Evolutionary conservation across 1,140 invertebrate genomes (phyloP), one percentile per base, ranked within the genome.

Genomic region (Homalodisca vitripennis): DNA sequence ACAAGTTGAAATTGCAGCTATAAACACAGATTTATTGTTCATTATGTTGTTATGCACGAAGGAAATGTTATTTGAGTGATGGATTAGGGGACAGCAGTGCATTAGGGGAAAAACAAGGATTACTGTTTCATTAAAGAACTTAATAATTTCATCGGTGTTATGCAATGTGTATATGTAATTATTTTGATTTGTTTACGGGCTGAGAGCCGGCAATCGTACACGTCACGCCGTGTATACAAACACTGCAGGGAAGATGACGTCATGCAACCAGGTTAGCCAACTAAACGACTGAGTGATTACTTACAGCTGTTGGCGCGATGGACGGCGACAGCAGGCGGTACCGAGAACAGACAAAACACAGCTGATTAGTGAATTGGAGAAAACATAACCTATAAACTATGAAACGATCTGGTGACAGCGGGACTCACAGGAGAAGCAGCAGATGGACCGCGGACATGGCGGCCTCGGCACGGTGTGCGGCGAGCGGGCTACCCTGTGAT

Each of bases 391-490:
- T 26, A 60, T 22, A 30, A 13, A 27, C 10, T 10, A 13, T 27
- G 55, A 26, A n/a, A 22, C 10, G 12, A 22, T 27, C 10, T 27
- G 55, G 13, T 22, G 24, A 60, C 27, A 27, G 26, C 22, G 6
- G 6, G 13, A 60, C 55, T 60, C 24, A 60, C 55, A 60, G 24
- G 55, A 60, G 55, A 60, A 60, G 24, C 55, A 60, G 26, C 55
- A 60, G 55, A 60, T 60, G 6, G 55, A 53, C n/a, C 10, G 48
- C 26, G 26, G 55, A 60, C 55, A 60, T 24, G 55, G 2, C 55
- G 55, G 14, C 10, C 24, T 24, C 22, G 14, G 14, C 2, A 10
- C 26, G 14, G 3, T 1, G 2, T n/a, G 55, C 10, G 48, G 22
- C 3, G 12, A 6, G 22, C 14, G 3, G 14, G 3, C 14, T 22